phyloP scores from a whole-genome alignment of 2,888 invertebrate genomes.

The Selenia dentaria region DNA sequence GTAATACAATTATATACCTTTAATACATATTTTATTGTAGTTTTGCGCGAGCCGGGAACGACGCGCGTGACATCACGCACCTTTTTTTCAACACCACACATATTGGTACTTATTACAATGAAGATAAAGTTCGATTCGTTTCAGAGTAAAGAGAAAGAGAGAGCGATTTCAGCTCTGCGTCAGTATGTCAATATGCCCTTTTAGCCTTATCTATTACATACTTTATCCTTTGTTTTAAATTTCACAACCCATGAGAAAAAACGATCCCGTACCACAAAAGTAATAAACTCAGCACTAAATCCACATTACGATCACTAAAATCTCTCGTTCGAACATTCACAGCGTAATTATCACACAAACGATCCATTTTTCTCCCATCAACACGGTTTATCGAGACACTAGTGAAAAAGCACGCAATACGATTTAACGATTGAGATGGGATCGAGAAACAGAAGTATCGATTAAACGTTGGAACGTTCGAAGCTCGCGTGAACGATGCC shows the following conservation, averaged over 20 bases:
- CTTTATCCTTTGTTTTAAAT: neutral
- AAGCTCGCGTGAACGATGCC: slow-evolving; percentile 79
- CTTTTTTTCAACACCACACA: too few relatives aligned
- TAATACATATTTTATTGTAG: too few relatives aligned
- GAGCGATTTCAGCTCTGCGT: too few relatives aligned
- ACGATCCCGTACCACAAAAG: slow-evolving; percentile 2
- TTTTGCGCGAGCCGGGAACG: too few relatives aligned
- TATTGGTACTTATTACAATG: too few relatives aligned
- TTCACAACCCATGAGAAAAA: slow-evolving; percentile 2
- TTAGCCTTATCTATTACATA: too few relatives aligned
- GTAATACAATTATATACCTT: too few relatives aligned
- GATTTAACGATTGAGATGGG: slow-evolving; percentile 36
- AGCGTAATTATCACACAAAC: slow-evolving; percentile 23
- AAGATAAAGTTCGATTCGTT: too few relatives aligned
- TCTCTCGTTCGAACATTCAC: slow-evolving; percentile 12
- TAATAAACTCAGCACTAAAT: slow-evolving; percentile 16
- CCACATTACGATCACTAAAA: slow-evolving; percentile 18
- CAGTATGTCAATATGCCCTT: too few relatives aligned
- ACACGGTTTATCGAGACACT: slow-evolving; percentile 21
- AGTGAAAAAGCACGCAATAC: slow-evolving; percentile 30
- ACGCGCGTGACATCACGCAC: too few relatives aligned
- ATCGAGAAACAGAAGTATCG: slow-evolving; percentile 41
- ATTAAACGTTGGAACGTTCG: slow-evolving; percentile 54
- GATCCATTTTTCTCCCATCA: slow-evolving; percentile 20
- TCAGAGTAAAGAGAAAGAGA: too few relatives aligned